Percentiles rank a stretch among this genome's conserved stretches.
These are phyloP conservation scores for Sebastes jordani DNA, from an alignment of 2,797 vertebrate species.

Conservation along the genomic window DNA sequence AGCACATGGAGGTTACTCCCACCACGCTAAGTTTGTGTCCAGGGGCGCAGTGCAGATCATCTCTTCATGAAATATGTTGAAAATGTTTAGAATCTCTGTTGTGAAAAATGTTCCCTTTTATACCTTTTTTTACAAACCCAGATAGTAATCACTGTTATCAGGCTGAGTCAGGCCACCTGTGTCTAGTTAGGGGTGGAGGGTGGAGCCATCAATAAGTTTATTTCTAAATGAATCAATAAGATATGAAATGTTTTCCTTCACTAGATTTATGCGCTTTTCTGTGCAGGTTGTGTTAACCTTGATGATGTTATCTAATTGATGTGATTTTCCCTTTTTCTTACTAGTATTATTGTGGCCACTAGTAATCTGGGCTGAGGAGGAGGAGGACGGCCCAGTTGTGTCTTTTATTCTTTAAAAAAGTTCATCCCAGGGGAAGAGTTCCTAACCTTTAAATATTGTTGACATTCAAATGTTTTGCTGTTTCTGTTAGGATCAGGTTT, in stretches of 20 bases:
- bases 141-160: too few species aligned
- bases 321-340: too few species aligned
- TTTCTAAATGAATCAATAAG: background rate
- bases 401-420: too few species aligned
- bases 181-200: background rate
- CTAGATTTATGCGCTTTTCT: background rate
- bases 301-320: too few species aligned
- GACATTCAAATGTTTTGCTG: background rate
- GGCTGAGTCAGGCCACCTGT: too few species aligned
- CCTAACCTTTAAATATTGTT: background rate
- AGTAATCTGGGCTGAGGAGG: too few species aligned
- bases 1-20: constrained; percentile 1
- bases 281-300: background rate
- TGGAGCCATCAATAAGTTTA: background rate
- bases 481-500: background rate
- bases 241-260: background rate
- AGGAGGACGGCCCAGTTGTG: too few species aligned
- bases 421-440: too few species aligned
- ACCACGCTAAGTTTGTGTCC: background rate
- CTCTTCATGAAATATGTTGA: background rate
- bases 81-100: background rate
- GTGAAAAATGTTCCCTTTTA: background rate
- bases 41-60: background rate
- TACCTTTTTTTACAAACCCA: rapidly evolving
- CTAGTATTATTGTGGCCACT: too few species aligned